Base-by-base conservation (phyloP, 1,140 invertebrate genomes). In the Ganaspis sp. region DNA sequence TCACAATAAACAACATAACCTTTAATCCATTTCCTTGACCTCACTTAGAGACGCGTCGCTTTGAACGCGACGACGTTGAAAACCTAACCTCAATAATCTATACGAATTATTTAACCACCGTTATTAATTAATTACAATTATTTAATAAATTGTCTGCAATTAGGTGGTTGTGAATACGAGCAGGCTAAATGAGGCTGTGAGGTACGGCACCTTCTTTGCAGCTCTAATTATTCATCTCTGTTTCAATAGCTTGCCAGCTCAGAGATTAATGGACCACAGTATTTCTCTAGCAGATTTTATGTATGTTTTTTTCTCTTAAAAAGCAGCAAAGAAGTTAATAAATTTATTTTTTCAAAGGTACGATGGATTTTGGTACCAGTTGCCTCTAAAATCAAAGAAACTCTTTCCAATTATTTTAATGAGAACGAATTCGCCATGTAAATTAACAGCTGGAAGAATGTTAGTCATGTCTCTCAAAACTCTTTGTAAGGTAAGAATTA, bases 381-480 rank as follows among this genome's bases (percentile, higher is more conserved):
- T 74, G 15, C 73, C 79, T 9, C 9, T 54, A 26, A 72, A 38
- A 70, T 38, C 70, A 15, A 69, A 71, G 54, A 40, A 70, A 75
- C 34, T 81, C 1, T 17, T 77, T 1, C 58, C 74, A 40, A 53
- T 77, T 8, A 75, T 75, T 4, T 70, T 81, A 45, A 74, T 81
- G 64, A 69, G 79, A 64, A 75, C 75, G n/a, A 71, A 38, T 12
- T 45, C 70, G 38, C 75, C 75, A 0, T 77, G 75, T 53, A 73
- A 38, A 26, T 58, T 81, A 23, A 77, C 79, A 12, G 79, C 79
- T 40, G 79, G 79, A 64, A 81, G 75, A 42, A 38, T 81, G 8
- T 2, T 81, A 29, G 73, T 45, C 4, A 75, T 79, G 77, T 73
- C 70, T 2, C 26, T 79, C 1, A 71, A 75, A 75, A 72, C 73